These are phyloP conservation scores for Dinocampus coccinellae DNA, from an alignment of 2,888 invertebrate species.

Conservation along the genomic window DNA sequence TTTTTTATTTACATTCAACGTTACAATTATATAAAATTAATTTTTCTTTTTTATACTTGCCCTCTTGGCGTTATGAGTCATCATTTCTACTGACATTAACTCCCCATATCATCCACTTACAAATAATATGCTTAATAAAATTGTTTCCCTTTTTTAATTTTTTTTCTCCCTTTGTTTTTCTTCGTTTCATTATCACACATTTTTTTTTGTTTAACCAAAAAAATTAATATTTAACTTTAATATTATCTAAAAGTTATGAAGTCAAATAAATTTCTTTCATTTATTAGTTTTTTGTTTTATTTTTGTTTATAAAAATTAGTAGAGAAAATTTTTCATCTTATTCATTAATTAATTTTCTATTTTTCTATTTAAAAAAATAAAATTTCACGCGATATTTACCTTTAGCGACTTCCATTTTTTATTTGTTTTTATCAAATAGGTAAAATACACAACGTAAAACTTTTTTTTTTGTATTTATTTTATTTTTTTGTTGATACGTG, in stretches of 20 bases:
- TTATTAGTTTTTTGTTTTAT: neutral
- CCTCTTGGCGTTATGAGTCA: neutral
- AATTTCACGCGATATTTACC: constrained; percentile 44
- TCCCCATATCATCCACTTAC: too few species aligned
- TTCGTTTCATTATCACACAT: too few species aligned
- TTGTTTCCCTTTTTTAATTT: neutral
- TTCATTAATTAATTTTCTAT: too few species aligned
- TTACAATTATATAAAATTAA: neutral
- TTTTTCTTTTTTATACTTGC: neutral
- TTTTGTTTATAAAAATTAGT: too few species aligned
- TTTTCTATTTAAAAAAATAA: neutral
- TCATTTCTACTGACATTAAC: neutral
- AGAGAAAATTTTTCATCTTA: too few species aligned
- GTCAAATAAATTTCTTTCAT: too few species aligned
- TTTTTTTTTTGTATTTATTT: constrained; percentile 28
- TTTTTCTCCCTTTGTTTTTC: too few species aligned
- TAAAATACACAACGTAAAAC: too few species aligned
- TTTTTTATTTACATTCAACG: neutral
- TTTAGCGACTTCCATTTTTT: constrained; percentile 59
- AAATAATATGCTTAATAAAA: neutral
- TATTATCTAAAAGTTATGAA: neutral
- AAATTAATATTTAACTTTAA: neutral
- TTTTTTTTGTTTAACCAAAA: too few species aligned
- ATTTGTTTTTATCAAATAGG: too few species aligned
- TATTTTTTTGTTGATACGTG: neutral